A percentile compares a stretch with the other conserved stretches of the same genome.
phyloP scores from a whole-genome alignment of 2,888 invertebrate genomes.

The Bruchidius siliquastri region DNA sequence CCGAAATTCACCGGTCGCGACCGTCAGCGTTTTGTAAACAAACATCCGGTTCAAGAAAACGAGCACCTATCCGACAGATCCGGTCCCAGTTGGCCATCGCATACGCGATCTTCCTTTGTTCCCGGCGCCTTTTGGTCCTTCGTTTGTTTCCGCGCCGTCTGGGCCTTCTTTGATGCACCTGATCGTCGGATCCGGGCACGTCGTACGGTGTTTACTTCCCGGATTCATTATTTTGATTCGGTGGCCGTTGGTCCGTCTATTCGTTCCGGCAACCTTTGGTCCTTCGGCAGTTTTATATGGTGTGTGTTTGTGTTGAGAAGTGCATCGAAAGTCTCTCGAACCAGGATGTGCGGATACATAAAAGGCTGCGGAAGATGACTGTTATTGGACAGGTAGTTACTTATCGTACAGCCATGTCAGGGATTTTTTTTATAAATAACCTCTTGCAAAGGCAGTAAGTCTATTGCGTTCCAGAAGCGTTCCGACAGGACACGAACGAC shows the following conservation, averaged over 20 bases:
- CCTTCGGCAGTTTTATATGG: background rate
- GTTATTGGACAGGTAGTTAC: slow-evolving; percentile 33
- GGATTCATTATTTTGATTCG: background rate
- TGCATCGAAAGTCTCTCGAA: slow-evolving; percentile 3
- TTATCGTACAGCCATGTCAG: background rate
- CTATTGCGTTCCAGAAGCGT: too few relatives aligned
- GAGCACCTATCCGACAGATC: slow-evolving; percentile 1
- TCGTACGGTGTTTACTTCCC: background rate
- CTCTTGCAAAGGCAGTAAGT: too few relatives aligned
- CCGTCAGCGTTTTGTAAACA: slow-evolving; percentile 10
- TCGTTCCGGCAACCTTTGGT: background rate
- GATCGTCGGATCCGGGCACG: too few relatives aligned
- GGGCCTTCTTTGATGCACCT: background rate
- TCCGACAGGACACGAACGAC: too few relatives aligned
- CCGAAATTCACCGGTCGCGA: slow-evolving; percentile 3
- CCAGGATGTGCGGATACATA: slow-evolving; percentile 11
- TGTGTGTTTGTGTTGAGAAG: slow-evolving; percentile 12
- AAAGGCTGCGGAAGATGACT: slow-evolving; percentile 30
- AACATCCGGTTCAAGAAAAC: slow-evolving; percentile 25
- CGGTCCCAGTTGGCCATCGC: background rate
- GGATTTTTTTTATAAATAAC: too few relatives aligned
- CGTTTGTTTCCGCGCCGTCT: background rate
- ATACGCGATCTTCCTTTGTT: background rate
- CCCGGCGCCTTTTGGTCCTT: background rate
- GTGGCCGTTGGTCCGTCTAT: background rate